Evolutionary conservation across 2,113 vertebrate genomes (phyloP), one percentile per base, ranked within the genome.

Genomic region (Prunella fulvescens): DNA sequence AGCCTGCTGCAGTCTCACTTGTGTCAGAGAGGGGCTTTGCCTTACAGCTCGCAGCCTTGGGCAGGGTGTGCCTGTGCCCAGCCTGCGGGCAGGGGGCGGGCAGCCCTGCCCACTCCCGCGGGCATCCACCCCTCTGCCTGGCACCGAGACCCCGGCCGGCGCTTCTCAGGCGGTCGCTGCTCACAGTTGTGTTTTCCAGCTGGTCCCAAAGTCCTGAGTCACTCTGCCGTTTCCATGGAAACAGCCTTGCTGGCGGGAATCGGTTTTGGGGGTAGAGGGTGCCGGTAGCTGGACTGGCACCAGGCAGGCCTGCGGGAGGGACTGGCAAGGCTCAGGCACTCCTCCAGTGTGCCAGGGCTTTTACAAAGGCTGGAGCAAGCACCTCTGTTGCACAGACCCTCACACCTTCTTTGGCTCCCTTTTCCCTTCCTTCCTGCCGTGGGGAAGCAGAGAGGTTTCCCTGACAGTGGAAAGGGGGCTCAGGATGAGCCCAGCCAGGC

Each of bases 181-280:
- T 98, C 97, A 81, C 96, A 91, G 93, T 98, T 95, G 95, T 97
- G 96, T 97, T 98, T 98, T 97, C 96, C 94, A 97, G 98, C 97
- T 96, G 95, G 97, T 97, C 98, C 97, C 94, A 95, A 98, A 98
- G 96, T 97, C 98, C 98, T 98, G 98, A 98, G 98, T 98, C 98
- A 98, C 98, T 97, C 97, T 97, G 97, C 93, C 90, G 98, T 98
- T 98, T 97, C 98, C 96, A 98, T 98, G 97, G 98, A 97, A 98
- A 98, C 98, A 97, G 97, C 96, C 97, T 97, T 91, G 97, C 97
- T 98, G 97, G n/a, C 80, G 89, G 96, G 96, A 97, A 96, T 97
- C 48, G 0, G 87, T 94, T 97, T 96, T 97, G 95, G 95, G 84
- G 72, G 67, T 91, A 74, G 56, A 78, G 69, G 94, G 95, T 97